These are phyloP conservation scores for Spatulosminthurus flaviceps DNA, from an alignment of 2,888 invertebrate species.

Conservation along the genomic window DNA sequence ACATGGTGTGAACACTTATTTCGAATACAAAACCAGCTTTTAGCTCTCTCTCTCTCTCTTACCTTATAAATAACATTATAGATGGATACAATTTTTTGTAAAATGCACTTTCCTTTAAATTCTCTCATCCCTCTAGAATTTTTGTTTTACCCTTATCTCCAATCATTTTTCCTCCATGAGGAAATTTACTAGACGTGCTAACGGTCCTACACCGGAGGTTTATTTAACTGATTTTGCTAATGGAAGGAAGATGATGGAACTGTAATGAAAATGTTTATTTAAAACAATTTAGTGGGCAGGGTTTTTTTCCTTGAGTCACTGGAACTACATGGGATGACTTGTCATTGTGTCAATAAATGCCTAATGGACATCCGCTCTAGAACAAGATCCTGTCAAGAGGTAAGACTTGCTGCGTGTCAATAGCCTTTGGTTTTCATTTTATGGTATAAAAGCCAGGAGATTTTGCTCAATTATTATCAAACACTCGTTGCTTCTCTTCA, in stretches of 20 bases:
- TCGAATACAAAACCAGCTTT: constrained; percentile 33
- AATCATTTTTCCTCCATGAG: too few relatives aligned
- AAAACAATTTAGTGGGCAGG: too few relatives aligned
- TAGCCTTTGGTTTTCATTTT: too few relatives aligned
- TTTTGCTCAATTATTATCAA: background rate
- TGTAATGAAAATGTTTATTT: too few relatives aligned
- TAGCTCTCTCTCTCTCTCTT: too few relatives aligned
- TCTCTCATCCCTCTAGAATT: background rate
- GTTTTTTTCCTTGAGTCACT: too few relatives aligned
- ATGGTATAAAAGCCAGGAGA: background rate
- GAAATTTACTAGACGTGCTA: too few relatives aligned
- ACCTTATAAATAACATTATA: background rate
- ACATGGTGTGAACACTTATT: background rate
- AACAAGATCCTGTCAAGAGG: background rate
- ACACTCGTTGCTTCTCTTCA: background rate
- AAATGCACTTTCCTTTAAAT: background rate
- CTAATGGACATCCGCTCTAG: constrained; percentile 8
- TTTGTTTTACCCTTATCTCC: background rate
- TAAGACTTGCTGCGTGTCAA: too few relatives aligned
- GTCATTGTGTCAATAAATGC: background rate
- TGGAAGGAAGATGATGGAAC: too few relatives aligned
- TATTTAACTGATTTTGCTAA: too few relatives aligned
- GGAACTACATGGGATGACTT: too few relatives aligned
- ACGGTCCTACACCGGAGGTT: too few relatives aligned
- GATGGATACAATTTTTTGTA: background rate